phyloP scores from a whole-genome alignment of 2,113 vertebrate species.

The Saccopteryx leptura region DNA sequence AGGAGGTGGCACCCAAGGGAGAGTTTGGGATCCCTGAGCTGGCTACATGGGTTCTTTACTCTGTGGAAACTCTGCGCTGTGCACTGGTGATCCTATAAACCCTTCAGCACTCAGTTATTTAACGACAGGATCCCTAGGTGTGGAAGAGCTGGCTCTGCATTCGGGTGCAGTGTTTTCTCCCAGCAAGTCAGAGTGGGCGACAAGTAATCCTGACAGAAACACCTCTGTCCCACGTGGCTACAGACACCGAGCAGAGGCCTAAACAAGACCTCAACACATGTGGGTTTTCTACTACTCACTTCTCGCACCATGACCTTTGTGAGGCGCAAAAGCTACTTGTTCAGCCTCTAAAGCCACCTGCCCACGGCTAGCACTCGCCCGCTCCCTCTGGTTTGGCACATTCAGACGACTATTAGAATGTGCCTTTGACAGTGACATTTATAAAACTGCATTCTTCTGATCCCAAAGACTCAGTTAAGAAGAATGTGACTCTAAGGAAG shows the following conservation, averaged over 20 bases:
- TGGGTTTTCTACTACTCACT: constrained; percentile 31
- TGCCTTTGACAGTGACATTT: not conserved
- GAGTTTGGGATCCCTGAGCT: not conserved
- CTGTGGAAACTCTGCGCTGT: not conserved
- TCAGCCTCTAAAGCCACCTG: not conserved
- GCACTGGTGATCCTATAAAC: not conserved
- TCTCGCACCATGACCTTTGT: not conserved
- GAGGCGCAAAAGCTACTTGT: not conserved
- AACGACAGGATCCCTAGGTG: not conserved
- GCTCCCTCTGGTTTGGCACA: not conserved
- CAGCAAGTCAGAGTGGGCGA: not conserved
- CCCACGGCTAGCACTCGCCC: not conserved
- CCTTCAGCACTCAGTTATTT: not conserved
- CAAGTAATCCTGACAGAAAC: not conserved
- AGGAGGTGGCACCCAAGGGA: not conserved
- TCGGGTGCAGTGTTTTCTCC: not conserved
- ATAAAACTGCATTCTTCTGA: not conserved
- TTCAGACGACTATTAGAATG: not conserved
- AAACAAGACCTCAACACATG: constrained; percentile 68
- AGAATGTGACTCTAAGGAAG: not conserved
- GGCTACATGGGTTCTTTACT: not conserved
- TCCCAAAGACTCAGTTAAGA: not conserved
- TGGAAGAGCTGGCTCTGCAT: not conserved
- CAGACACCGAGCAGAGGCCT: constrained; percentile 46
- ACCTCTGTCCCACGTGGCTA: constrained; percentile 67